Evolutionary conservation across 2,113 vertebrate species (phyloP), one percentile per base, ranked within the genome.

Genomic region (Brachypteracias leptosomus): DNA sequence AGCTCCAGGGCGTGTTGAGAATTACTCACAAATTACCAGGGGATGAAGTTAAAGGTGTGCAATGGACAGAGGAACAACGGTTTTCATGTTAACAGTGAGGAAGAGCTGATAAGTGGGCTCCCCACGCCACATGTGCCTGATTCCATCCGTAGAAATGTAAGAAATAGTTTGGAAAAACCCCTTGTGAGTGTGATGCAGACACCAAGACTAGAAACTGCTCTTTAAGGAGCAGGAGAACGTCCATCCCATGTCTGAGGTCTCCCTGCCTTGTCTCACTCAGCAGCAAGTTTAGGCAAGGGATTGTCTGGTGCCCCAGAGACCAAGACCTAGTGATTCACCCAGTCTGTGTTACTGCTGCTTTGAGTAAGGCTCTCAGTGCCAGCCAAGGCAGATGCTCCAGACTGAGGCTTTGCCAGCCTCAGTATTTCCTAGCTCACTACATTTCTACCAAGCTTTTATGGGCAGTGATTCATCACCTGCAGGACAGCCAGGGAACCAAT

Each of bases 391-490:
- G 83, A 91, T 20, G 11, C 10, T 68, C 35, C 70, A 68, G 52
- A 57, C n/a, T n/a, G 46, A 83, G 35, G 71, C 35, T 75, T 71
- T 93, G 85, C 52, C 68, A 90, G 63, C 35, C 57, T 89, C 47
- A 44, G 55, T 78, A 86, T 77, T 84, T 90, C 83, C 67, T 35
- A 85, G 68, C 82, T 90, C 25, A 19, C 78, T 74, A 3, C 40
- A 88, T 81, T 92, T 80, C 61, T 61, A 77, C 11, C 17, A 78
- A 19, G 52, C 28, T 93, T 93, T 97, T 93, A 96, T 61, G 29
- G 79, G 44, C 79, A 89, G 65, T 86, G 79, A 97, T 80, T 97
- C 61, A 86, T 40, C 61, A 80, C 35, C 59, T 85, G 52, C 31
- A 84, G 76, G 16, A 84, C 25, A 91, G 70, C 62, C 59, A 80